Conservation (phyloP, 2,113 vertebrate species). For the Leiothrix lutea region DNA sequence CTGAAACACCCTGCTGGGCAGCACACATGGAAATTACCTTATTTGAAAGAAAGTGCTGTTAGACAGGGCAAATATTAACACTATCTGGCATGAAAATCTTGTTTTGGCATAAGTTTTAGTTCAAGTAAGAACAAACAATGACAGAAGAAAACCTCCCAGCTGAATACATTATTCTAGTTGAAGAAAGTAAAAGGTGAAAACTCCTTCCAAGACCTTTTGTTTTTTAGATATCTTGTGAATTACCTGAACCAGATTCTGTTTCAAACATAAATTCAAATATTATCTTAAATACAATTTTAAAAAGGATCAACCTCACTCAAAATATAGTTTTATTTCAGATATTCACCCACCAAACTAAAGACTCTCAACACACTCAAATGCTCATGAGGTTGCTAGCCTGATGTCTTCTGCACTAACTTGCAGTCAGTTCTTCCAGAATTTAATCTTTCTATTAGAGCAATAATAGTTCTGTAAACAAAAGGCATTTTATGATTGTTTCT, state of each 20-base stretch:
- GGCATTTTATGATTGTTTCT: not conserved
- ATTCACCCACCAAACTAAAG: not conserved
- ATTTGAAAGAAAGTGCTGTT: conserved; percentile 20
- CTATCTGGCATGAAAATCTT: conserved; percentile 33
- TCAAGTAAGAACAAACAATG: conserved; percentile 6
- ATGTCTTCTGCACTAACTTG: not conserved
- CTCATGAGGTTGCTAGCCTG: not conserved
- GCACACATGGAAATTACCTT: conserved; percentile 1
- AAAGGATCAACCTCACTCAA: not conserved
- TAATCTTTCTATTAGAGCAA: not conserved
- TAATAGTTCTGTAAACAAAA: conserved; percentile 9
- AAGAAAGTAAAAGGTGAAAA: not conserved
- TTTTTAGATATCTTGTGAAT: not conserved
- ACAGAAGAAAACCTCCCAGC: not conserved
- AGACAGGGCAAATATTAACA: not conserved
- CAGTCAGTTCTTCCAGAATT: not conserved
- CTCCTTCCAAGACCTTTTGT: not conserved
- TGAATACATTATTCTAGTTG: not conserved
- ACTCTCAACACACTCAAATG: not conserved
- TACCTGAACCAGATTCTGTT: not conserved
- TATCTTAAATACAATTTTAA: not conserved
- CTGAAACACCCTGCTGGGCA: conserved; percentile 3
- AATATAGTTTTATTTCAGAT: not conserved
- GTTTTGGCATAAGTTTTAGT: not conserved
- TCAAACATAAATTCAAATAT: not conserved